Evolutionary conservation across 2,888 invertebrate species (phyloP), one percentile per base, ranked within the genome.

Genomic region (Acanthosepion lycidas): DNA sequence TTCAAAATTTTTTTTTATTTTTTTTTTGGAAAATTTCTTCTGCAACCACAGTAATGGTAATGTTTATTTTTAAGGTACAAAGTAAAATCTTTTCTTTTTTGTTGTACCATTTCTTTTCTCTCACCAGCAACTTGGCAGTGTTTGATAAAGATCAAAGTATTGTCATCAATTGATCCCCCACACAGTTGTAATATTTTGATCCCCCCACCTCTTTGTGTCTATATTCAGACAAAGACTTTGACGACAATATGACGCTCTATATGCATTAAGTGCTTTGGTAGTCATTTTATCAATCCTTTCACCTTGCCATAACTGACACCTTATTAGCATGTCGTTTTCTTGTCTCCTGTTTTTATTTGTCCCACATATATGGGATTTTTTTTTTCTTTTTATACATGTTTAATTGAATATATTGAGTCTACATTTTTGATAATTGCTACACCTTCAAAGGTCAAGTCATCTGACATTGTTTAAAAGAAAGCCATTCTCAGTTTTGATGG

Each of bases 101-200:
- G 6, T 78, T 78, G 12, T 78, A 28, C 78, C 9, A n/a, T 78
- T n/a, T 78, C n/a, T 78, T 28, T 78, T 78, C 78, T 78, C 78
- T 78, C 78, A 78, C n/a, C 78, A 78, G 78, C 78, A 78, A 78
- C n/a, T n/a, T 78, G n/a, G n/a, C 78, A 78, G 8, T n/a, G n/a
- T 78, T 78, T 78, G 78, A 78, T 78, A 78, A 78, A 28, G n/a
- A n/a, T n/a, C 78, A 78, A 78, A 78, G 78, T 78, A n/a, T 78
- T 78, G 78, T 78, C 78, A 78, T 78, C n/a, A 78, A 78, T 78
- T 78, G 78, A 78, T n/a, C 78, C 78, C 64, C 78, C 28, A 28
- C 8, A 78, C 78, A 78, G 18, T n/a, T 78, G 78, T 78, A 78
- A 78, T 78, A 15, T 78, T 78, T 78, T 78, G 78, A 78, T n/a